Base-by-base conservation (phyloP, 2,113 vertebrate genomes). In the Xiphias gladius region DNA sequence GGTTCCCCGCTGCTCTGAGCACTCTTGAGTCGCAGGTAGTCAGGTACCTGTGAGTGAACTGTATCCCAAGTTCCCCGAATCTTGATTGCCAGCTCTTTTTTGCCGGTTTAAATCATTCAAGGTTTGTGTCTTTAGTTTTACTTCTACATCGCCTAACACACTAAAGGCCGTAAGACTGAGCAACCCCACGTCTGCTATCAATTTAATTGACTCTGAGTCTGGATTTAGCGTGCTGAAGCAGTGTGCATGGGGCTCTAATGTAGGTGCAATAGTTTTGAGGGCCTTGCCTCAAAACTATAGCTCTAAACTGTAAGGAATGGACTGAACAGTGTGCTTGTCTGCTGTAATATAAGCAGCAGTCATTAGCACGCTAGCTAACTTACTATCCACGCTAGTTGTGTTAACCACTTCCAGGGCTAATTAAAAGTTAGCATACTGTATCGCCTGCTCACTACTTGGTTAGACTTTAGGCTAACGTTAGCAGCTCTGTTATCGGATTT, bases 1-100 rank as follows among this genome's bases (percentile, higher is more conserved):
- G 69, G 71, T 24, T 19, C 68, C 78, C 77, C 9, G 50, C 78
- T 74, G 88, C 37, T 62, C 22, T 1, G 3, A 58, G 70, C 80
- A 14, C 83, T 78, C 55, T n/a, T 77, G 52, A 58, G 79, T 82
- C 76, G 35, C 73, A 76, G 76, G 62, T 75, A 82, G 82, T 85
- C 67, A 85, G 72, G 64, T 69, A 71, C 30, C 22, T 41, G 58
- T 67, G 76, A 61, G 63, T 26, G 61, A 83, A 59, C 1, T 76
- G 67, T 82, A 6, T 43, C 52, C 22, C n/a, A 17, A 4, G 11
- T 43, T 55, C 54, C 24, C 69, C 63, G 37, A 59, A 48, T 73
- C 75, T 52, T 85, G 62, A 85, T 65, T 69, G 72, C 28, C 46
- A 20, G 24, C 10, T 22, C 6, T 65, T 13, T 46, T 28, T 35